Base-by-base conservation (phyloP, 2,888 invertebrate genomes). In the Thelaira solivaga region DNA sequence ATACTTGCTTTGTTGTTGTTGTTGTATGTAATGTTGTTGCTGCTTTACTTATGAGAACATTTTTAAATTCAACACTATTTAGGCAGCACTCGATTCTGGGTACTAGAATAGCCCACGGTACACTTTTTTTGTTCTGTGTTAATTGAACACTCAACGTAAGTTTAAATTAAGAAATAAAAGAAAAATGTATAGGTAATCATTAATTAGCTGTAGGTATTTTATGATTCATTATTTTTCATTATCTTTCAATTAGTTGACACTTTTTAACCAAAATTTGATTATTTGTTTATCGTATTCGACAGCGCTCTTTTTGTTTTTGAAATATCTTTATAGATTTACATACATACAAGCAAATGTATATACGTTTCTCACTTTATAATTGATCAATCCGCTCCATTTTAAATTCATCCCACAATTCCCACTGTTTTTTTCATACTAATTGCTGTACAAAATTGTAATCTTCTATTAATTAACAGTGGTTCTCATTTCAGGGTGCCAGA, bases 401-500 rank as follows among this genome's bases (percentile, higher is more conserved):
- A 24, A 4, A 26, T 24, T 64, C 68, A 64, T 69, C 80, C 11
- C 41, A 34, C 47, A 20, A 68, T 43, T 51, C 18, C 51, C 20
- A 57, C 53, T 64, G 80, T 61, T 65, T 29, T 26, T 29, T 59
- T 73, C 59, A 34, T 47, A 80, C 80, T 80, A 73, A 43, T 61
- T 59, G 39, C 8, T 36, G 29, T 49, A 34, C 11, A 29, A 16
- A 47, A 68, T 22, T 39, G 11, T 16, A 16, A 13, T 39, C 36
- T 26, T 62, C n/a, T 24, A 36, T 41, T 26, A 55, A 18, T 61
- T 34, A 71, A 26, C 22, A 55, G 36, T n/a, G 4, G 10, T 24
- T 39, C 51, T 71, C 49, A 34, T 61, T 41, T 34, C 1, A 10
- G 5, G 69, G 22, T 47, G 55, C 67, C 67, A 68, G 55, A 68